A percentile compares a stretch with the other conserved stretches of the same genome.
phyloP scores from a whole-genome alignment of 2,797 vertebrate genomes.

The Neosilurus hyrtlii region DNA sequence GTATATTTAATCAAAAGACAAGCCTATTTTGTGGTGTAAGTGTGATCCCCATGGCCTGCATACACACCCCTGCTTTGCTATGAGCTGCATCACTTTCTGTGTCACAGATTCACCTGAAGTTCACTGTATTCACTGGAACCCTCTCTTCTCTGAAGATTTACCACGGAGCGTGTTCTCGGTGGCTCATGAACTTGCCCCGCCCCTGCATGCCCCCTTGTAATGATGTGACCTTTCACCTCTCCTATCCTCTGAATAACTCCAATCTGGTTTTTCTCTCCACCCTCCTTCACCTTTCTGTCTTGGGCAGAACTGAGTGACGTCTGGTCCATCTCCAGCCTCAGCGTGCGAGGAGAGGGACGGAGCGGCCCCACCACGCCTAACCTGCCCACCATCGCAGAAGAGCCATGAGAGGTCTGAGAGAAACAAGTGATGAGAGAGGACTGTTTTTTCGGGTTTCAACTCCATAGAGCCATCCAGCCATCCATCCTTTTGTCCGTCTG shows the following conservation, averaged over 20 bases:
- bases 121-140: constrained; percentile 68
- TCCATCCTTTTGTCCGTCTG: not conserved
- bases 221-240: constrained; percentile 35
- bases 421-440: constrained; percentile 29
- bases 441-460: not conserved
- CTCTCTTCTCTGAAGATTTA: constrained; percentile 64
- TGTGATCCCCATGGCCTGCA: not conserved
- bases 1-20: not conserved
- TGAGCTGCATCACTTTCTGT: constrained; percentile 48
- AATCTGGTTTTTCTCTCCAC: constrained; percentile 27
- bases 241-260: constrained; percentile 20
- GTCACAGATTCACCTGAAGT: constrained; percentile 65
- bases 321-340: constrained; percentile 75
- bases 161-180: constrained; percentile 60
- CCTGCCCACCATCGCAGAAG: constrained; percentile 74
- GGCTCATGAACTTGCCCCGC: constrained; percentile 56
- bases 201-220: constrained; percentile 46
- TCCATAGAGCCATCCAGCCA: not conserved
- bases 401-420: constrained; percentile 53
- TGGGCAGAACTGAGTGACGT: constrained; percentile 75
- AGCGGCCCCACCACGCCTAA: constrained; percentile 59
- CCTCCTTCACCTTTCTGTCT: not conserved
- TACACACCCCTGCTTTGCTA: not conserved
- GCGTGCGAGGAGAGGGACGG: constrained; percentile 60
- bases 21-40: not conserved